A percentile compares a stretch with the other conserved stretches of the same genome.
phyloP scores from a whole-genome alignment of 2,888 invertebrate genomes.

The Chymomyza procnemis region DNA sequence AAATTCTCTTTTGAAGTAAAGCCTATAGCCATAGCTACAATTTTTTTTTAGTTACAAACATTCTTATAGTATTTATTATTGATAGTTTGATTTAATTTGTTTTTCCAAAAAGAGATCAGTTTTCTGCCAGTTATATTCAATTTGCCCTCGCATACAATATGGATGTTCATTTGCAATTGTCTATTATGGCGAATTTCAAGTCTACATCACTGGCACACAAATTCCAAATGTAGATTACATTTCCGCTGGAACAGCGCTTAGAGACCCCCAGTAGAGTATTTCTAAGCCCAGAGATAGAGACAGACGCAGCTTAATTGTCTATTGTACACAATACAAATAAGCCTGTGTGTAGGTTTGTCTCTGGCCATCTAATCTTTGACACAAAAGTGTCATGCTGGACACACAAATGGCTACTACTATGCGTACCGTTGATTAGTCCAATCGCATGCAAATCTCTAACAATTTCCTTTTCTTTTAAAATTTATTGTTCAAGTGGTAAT shows the following conservation, averaged over 20 bases:
- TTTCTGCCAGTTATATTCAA: too few relatives aligned
- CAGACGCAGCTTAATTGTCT: constrained; percentile 52
- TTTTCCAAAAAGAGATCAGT: too few relatives aligned
- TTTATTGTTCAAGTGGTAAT: not conserved
- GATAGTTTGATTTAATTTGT: too few relatives aligned
- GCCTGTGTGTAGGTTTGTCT: not conserved
- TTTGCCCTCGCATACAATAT: not conserved
- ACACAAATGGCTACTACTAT: too few relatives aligned
- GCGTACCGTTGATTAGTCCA: not conserved
- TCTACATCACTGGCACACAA: not conserved
- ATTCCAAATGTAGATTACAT: not conserved
- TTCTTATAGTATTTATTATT: too few relatives aligned
- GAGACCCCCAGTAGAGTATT: not conserved
- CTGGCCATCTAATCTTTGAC: constrained; percentile 18
- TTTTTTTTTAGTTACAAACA: too few relatives aligned
- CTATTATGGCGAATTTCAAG: not conserved
- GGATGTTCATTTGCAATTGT: not conserved
- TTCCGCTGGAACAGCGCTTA: constrained; percentile 28
- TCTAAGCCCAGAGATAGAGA: not conserved
- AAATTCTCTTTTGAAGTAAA: too few relatives aligned
- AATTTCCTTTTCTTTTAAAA: constrained; percentile 5
- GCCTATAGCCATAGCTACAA: too few relatives aligned
- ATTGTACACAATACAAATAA: constrained; percentile 12
- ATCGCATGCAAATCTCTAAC: constrained; percentile 17
- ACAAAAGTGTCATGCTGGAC: constrained; percentile 20